Percentiles rank a stretch among this genome's conserved stretches.
phyloP scores from a whole-genome alignment of 2,113 vertebrate species.

The Motacilla alba region DNA sequence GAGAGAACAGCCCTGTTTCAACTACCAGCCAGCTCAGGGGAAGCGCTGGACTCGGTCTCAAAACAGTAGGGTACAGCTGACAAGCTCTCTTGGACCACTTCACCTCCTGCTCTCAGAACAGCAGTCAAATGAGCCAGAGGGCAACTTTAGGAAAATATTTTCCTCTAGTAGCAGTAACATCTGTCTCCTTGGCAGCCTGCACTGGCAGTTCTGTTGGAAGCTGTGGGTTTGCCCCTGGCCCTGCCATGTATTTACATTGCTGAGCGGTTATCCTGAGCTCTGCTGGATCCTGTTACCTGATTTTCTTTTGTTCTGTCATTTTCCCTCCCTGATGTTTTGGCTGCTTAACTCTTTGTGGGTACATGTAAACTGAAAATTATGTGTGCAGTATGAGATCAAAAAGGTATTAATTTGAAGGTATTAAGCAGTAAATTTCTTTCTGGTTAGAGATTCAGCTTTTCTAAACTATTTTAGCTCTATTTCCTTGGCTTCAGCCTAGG shows the following conservation, averaged over 20 bases:
- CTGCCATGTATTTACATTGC: slow-evolving; percentile 29
- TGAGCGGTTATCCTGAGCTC: slow-evolving; percentile 47
- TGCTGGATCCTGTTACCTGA: slow-evolving; percentile 21
- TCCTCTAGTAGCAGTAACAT: slow-evolving; percentile 49
- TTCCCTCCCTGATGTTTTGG: not conserved
- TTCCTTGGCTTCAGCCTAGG: not conserved
- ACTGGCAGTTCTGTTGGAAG: slow-evolving; percentile 39
- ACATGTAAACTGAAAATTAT: not conserved
- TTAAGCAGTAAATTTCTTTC: not conserved
- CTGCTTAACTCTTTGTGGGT: slow-evolving; percentile 5
- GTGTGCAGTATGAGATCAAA: not conserved
- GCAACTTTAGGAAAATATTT: slow-evolving; percentile 43
- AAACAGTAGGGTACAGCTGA: not conserved
- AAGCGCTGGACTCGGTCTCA: not conserved
- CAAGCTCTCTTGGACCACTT: not conserved
- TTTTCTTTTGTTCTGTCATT: slow-evolving; percentile 34
- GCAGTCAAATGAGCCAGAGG: slow-evolving; percentile 22
- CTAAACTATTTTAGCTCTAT: not conserved
- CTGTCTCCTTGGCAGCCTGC: slow-evolving; percentile 58
- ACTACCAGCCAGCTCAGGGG: not conserved
- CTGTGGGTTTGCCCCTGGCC: slow-evolving; percentile 35
- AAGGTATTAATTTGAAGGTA: not conserved
- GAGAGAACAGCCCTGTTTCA: not conserved
- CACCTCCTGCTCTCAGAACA: not conserved
- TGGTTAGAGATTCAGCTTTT: not conserved